Evolutionary conservation across 92 coral and sea anemone genomes (phyloP).

Genomic region (Pocillopora grandis): DNA sequence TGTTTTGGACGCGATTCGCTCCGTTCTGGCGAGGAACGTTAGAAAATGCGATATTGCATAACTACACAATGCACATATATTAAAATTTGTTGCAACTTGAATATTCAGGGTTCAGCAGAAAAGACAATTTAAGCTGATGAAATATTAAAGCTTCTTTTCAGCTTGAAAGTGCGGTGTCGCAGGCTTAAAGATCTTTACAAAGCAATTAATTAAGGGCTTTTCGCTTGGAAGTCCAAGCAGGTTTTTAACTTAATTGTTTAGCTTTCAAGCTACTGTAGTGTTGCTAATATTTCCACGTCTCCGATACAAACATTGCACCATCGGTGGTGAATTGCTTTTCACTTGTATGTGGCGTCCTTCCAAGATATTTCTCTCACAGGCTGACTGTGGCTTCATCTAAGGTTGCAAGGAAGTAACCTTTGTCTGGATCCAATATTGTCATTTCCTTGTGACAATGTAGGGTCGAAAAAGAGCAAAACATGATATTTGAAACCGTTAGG

Average conservation of each 20-base stretch:
- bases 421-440: not conserved
- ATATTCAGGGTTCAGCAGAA: slow-evolving; percentile 22
- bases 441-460: not conserved
- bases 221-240: not conserved
- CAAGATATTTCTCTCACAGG: not conserved
- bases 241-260: not conserved
- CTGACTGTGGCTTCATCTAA: not conserved
- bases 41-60: slow-evolving; percentile 11
- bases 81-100: not conserved
- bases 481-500: slow-evolving; percentile 11
- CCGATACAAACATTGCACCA: not conserved
- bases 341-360: not conserved
- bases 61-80: not conserved
- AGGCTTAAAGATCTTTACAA: not conserved
- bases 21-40: not conserved
- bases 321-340: not conserved
- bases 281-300: not conserved
- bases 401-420: slow-evolving; percentile 4
- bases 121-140: slow-evolving; percentile 20
- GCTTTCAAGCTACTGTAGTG: not conserved
- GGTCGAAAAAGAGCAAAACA: slow-evolving; percentile 3
- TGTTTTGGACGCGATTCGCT: not conserved
- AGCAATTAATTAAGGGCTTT: not conserved
- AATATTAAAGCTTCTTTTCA: slow-evolving; percentile 27
- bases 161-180: not conserved